Evolutionary conservation across 2,113 vertebrate genomes (phyloP).

Genomic region (Odontophorus gujanensis): DNA sequence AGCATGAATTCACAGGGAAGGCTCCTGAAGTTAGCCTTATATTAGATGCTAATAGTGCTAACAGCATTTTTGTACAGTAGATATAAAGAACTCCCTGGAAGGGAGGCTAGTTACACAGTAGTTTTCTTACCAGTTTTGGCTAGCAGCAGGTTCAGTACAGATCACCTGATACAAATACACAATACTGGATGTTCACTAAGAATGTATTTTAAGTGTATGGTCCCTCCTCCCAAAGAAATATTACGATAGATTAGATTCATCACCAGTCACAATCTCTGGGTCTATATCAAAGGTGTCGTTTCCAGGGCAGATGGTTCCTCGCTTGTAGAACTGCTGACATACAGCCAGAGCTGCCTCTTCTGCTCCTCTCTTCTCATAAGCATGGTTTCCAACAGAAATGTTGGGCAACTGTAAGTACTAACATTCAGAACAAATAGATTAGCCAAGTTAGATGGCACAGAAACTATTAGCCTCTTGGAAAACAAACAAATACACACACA

Average conservation of each 20-base stretch:
- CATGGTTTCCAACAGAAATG: conserved; percentile 89
- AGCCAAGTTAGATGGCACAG: not conserved
- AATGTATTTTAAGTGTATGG: not conserved
- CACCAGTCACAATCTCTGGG: conserved; percentile 88
- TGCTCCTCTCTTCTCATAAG: conserved; percentile 79
- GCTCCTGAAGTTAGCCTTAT: not conserved
- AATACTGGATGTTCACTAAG: not conserved
- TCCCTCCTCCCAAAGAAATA: not conserved
- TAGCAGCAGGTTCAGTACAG: not conserved
- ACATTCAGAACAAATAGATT: conserved; percentile 27
- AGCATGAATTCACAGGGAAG: not conserved
- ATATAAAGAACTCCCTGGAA: not conserved
- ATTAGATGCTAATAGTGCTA: not conserved
- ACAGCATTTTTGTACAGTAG: not conserved
- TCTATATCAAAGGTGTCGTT: conserved; percentile 92
- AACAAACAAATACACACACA: not conserved
- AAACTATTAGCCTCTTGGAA: not conserved
- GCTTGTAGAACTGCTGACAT: conserved; percentile 90
- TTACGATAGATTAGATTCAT: conserved; percentile 25
- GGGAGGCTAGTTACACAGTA: not conserved
- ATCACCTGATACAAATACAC: not conserved
- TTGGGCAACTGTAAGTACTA: conserved; percentile 87
- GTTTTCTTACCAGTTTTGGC: not conserved
- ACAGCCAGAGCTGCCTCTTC: conserved; percentile 81
- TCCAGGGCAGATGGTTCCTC: conserved; percentile 83